These are phyloP conservation scores for Rynchops niger DNA, from an alignment of 2,113 vertebrate species.

Conservation along the genomic window DNA sequence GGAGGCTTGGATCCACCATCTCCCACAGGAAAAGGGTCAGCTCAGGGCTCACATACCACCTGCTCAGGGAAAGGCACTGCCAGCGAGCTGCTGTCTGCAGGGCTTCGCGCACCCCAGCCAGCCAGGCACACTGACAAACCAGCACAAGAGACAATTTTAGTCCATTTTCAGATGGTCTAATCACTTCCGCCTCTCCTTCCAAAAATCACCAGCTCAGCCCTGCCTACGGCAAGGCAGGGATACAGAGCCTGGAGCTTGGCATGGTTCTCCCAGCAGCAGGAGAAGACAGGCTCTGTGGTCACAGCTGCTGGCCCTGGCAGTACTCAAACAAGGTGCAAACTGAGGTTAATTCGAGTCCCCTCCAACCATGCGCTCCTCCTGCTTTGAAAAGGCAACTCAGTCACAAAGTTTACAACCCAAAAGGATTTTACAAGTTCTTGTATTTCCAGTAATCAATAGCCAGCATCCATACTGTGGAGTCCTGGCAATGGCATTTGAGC, in stretches of 20 bases:
- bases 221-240: not conserved
- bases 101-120: fast-evolving
- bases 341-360: not conserved
- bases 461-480: not conserved
- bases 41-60: not conserved
- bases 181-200: not conserved
- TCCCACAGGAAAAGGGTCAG: not conserved
- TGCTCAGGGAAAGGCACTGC: not conserved
- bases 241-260: not conserved
- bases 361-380: not conserved
- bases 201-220: not conserved
- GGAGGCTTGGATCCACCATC: not conserved
- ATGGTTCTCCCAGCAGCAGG: not conserved
- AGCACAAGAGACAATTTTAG: not conserved
- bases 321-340: not conserved
- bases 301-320: not conserved
- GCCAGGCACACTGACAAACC: not conserved
- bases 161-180: not conserved
- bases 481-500: not conserved
- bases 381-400: not conserved
- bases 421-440: not conserved
- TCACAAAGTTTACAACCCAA: not conserved
- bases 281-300: not conserved
- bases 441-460: not conserved
- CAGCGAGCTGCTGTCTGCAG: not conserved